A percentile compares a stretch with the other conserved stretches of the same genome.
These are phyloP conservation scores for Rotaria sp. DNA, from an alignment of 2,888 invertebrate species.

Conservation along the genomic window DNA sequence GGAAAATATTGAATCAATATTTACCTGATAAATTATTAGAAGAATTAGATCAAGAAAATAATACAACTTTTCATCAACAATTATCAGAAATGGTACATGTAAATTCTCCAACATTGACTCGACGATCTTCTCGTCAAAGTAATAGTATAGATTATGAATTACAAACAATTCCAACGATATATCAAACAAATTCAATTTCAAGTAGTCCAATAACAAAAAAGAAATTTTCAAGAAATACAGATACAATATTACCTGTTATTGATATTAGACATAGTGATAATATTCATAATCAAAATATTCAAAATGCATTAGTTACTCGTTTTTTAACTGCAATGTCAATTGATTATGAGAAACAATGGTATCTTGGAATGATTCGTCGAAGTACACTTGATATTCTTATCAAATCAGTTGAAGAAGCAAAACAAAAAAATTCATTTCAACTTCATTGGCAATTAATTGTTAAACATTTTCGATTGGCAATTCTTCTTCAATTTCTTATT, in stretches of 20 bases:
- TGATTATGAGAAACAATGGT: constrained; percentile 22
- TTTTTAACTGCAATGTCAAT: neutral
- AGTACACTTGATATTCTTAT: neutral
- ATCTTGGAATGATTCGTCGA: neutral
- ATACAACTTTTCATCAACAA: neutral
- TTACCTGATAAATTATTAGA: neutral
- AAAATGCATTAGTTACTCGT: neutral
- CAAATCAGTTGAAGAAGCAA: constrained; percentile 7
- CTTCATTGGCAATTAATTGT: neutral
- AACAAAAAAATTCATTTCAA: constrained; percentile 9
- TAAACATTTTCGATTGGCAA: neutral
- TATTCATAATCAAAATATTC: neutral
- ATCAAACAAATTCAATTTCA: too few species aligned
- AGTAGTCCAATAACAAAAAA: too few species aligned
- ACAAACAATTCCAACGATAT: too few species aligned
- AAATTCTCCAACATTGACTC: too few species aligned
- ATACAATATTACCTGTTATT: too few species aligned
- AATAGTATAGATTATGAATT: too few species aligned
- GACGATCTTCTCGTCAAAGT: too few species aligned
- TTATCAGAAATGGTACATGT: neutral
- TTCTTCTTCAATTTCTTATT: neutral
- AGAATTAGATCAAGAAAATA: neutral
- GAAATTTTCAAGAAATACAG: too few species aligned
- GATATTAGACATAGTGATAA: too few species aligned
- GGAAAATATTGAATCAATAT: neutral